Evolutionary conservation across 2,888 invertebrate genomes (phyloP), one percentile per base, ranked within the genome.

Genomic region (Phytoseiulus persimilis): DNA sequence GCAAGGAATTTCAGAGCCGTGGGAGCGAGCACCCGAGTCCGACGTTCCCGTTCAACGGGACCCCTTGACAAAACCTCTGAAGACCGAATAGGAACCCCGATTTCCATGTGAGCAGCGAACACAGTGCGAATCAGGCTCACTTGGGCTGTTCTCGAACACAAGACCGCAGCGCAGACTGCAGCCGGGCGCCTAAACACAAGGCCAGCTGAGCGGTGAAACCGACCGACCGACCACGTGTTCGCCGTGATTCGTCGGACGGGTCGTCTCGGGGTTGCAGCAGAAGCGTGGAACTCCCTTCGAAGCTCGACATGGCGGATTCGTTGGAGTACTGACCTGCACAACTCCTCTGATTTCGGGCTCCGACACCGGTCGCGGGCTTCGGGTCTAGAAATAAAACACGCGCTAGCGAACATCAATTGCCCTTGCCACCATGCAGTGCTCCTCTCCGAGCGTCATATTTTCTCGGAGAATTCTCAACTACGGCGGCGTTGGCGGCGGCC

Each of bases 361-460:
- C 65, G 65, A 65, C 65, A 65, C 65, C 28, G 65, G 65, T 65
- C 18, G 2, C 65, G 65, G 65, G 65, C 65, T 65, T 14, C 65
- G 14, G 28, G 18, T 65, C 65, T 65, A 28, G 65, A 28, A 65
- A 65, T 65, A 28, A 65, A 65, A 65, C 65, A 65, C 65, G 65
- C 65, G 65, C 65, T 65, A 65, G 65, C 65, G 65, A 65, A 65
- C 65, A 65, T 65, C 65, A 65, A 65, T 65, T 65, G 18, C 65
- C 65, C 65, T 65, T 65, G 65, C 65, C 65, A 65, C 65, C 65
- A 65, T 6, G 23, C 65, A 65, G 23, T 14, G 65, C 65, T 65
- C 65, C 65, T 65, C 65, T 65, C 65, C 65, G 65, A 65, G 65
- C 65, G 65, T 65, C 65, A 65, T 65, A 65, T 65, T 65, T 65